Evolutionary conservation across 2,888 invertebrate genomes (phyloP), one percentile per base, ranked within the genome.

Genomic region (Ephialtes manifestator): DNA sequence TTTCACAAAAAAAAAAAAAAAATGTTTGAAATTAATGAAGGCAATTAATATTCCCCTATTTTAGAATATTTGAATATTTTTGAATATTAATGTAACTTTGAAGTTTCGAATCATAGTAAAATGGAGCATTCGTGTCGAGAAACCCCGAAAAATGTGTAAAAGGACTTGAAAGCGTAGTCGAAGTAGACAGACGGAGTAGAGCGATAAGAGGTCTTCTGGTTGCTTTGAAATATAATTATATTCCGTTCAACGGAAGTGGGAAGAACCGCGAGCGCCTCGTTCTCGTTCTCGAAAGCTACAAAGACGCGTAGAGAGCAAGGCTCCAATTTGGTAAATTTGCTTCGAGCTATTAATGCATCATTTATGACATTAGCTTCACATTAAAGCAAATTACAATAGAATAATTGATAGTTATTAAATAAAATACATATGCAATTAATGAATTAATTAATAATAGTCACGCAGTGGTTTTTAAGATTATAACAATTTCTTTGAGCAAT

Each of bases 181-280:
- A 35, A 71, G 76, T 13, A 53, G 75, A 48, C 58, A 46, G 46
- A 65, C 15, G 7, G 31, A n/a, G 70, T 11, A 35, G 51, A 28
- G 31, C 20, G 51, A 67, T 60, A 67, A 72, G 72, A 48, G 72
- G 18, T 68, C 35, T 28, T 67, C 20, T 39, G 51, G 68, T 74
- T 82, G 77, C 83, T 85, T 58, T 78, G 85, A 81, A 83, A 85
- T 74, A 84, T 84, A 84, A 86, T 85, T 81, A 85, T 85, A 85
- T 81, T 87, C 76, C 78, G 60, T 80, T 80, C 55, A 63, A 43
- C 87, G 87, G 87, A 87, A 85, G 85, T 87, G 85, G 85, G 83
- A 87, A 87, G 85, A 53, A 87, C 83, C 81, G 53, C 67, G 81
- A 48, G 60, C 7, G 60, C n/a, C 31, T n/a, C 43, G 43, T 8